A percentile compares a stretch with the other conserved stretches of the same genome.
Conservation (phyloP, 2,888 invertebrate species). For the Cosmia trapezina region DNA sequence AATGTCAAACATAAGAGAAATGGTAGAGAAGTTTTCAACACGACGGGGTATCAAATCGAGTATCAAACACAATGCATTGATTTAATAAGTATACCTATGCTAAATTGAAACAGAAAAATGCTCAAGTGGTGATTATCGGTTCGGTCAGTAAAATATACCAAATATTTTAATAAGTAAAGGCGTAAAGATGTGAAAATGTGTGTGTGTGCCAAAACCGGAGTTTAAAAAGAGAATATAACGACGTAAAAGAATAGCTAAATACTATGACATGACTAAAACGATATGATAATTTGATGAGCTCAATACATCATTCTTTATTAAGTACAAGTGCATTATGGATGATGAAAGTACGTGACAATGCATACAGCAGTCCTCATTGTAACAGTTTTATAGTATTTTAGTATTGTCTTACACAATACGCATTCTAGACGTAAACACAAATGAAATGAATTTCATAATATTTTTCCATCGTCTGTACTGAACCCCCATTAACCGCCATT, state of each 20-base stretch:
- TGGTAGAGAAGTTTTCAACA: background rate
- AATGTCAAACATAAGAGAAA: too few relatives aligned
- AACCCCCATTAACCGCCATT: too few relatives aligned
- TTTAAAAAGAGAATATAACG: background rate
- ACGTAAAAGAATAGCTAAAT: background rate
- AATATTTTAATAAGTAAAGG: too few relatives aligned
- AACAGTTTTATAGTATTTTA: background rate
- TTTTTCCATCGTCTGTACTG: too few relatives aligned
- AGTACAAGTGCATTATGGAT: background rate
- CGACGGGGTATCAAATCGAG: too few relatives aligned
- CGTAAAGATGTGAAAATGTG: background rate
- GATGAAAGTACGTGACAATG: constrained; percentile 14
- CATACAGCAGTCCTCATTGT: constrained; percentile 11
- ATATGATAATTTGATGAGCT: background rate
- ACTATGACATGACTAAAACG: background rate
- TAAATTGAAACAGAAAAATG: background rate
- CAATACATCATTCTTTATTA: constrained; percentile 4
- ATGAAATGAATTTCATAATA: constrained; percentile 16
- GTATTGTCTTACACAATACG: background rate
- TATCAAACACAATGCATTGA: background rate
- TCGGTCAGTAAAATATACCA: too few relatives aligned
- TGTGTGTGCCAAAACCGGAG: background rate
- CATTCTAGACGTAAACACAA: background rate
- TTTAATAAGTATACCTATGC: background rate
- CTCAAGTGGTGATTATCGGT: too few relatives aligned